Base-by-base conservation (phyloP, 2,113 vertebrate species). In the Ciconia maguari region DNA sequence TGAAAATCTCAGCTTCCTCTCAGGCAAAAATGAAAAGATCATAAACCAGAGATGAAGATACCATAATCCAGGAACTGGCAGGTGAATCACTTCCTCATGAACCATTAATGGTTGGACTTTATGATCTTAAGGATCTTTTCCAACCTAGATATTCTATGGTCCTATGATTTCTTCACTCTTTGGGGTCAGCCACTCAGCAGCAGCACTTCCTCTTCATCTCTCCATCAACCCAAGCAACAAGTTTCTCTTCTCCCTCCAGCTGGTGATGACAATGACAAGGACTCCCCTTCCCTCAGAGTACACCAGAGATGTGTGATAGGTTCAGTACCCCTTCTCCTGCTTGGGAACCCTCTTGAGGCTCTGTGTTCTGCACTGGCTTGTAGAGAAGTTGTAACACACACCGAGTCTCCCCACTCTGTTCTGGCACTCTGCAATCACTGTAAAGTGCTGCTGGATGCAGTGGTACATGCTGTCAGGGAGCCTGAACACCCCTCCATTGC, bases 31-130 rank as follows among this genome's bases (percentile, higher is more conserved):
- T 49, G 7, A 83, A 77, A 83, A 86, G 32, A 83, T 20, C 15
- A 61, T 51, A 92, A 92, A 86, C 9, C 13, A 70, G 51, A 90
- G 36, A 52, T 16, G 36, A 94, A 87, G 29, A 44, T 30, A 76
- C 13, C 61, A 68, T 55, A 84, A 62, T 29, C 14, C 60, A 89
- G 52, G 25, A 84, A 49, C 13, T 75, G 36, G 27, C 13, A 77
- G 30, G 11, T 77, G 17, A 87, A 76, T 71, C 29, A 84, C 24
- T 16, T 78, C 46, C n/a, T 81, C 30, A 13, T 30, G 27, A 48
- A 41, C 46, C 58, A 42, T 38, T 69, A 82, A 30, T 0, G 0
- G 18, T 46, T 84, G 64, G 36, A 75, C 16, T 82, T 2, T 0
- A 27, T 49, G 24, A 82, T 41, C 34, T 85, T 71, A 75, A 42